Evolutionary conservation across 2,888 invertebrate genomes (phyloP).

Genomic region (Agrochola litura): DNA sequence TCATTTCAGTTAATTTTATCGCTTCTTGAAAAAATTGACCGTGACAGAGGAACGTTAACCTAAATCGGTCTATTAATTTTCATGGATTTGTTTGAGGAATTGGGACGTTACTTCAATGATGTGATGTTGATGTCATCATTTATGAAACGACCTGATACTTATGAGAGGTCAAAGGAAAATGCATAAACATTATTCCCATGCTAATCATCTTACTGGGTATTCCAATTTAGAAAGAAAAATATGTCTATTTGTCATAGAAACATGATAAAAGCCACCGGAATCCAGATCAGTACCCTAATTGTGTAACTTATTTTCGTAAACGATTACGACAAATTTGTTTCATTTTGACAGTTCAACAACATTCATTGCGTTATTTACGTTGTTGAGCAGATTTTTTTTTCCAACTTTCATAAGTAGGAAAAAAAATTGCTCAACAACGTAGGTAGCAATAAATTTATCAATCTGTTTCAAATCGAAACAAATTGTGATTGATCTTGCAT

Average conservation of each 20-base stretch:
- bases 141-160: not conserved
- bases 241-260: not conserved
- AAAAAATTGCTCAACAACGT: no score
- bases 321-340: no score
- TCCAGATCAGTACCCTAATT: no score
- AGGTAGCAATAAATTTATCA: no score
- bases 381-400: no score
- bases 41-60: not conserved
- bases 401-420: no score
- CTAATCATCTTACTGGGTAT: not conserved
- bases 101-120: not conserved
- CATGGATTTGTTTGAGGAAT: conserved; percentile 4
- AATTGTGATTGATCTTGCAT: no score
- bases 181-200: no score
- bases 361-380: no score
- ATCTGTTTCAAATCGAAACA: no score
- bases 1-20: conserved; percentile 38
- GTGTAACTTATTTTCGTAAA: no score
- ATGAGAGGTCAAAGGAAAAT: not conserved
- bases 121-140: not conserved
- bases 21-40: conserved; percentile 33
- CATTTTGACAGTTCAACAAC: no score
- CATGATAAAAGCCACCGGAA: not conserved
- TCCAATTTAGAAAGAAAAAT: not conserved
- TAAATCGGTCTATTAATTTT: conserved; percentile 29